phyloP scores from a whole-genome alignment of 2,797 vertebrate genomes.

The Squalus acanthias region DNA sequence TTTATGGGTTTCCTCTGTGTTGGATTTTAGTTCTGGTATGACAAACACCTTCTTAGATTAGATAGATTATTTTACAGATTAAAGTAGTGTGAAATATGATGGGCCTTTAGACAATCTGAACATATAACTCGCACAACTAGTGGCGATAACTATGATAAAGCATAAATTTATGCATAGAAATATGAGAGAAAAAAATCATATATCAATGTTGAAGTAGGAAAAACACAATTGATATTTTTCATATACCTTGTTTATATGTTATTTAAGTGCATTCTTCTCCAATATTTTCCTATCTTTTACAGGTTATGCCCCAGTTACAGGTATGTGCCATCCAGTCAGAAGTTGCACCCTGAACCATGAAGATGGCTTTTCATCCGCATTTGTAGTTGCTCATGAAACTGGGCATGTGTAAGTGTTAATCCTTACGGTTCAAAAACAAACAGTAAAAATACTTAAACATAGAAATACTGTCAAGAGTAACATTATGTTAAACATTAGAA shows the following conservation, averaged over 20 bases:
- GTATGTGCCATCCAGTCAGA: slow-evolving; percentile 94
- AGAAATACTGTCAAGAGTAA: neutral
- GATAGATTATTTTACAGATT: neutral
- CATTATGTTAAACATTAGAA: neutral
- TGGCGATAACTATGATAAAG: neutral
- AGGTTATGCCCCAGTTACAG: slow-evolving; percentile 96
- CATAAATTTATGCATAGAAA: too few relatives aligned
- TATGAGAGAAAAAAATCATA: neutral
- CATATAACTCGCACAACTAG: neutral
- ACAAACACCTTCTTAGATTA: neutral
- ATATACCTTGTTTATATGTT: too few relatives aligned
- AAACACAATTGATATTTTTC: slow-evolving; percentile 1
- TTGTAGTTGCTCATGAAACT: slow-evolving; percentile 96
- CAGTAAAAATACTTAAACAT: neutral
- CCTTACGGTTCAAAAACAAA: neutral
- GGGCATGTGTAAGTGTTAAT: slow-evolving; percentile 88
- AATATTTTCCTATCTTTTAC: slow-evolving; percentile 40
- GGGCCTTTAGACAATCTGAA: neutral
- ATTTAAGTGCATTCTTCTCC: neutral
- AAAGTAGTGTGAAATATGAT: neutral
- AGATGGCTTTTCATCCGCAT: slow-evolving; percentile 95
- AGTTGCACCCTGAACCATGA: slow-evolving; percentile 98
- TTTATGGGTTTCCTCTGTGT: neutral
- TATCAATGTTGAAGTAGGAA: neutral
- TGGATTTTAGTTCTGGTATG: neutral